Evolutionary conservation across 2,797 vertebrate species (phyloP).

Genomic region (Premnoplex brunnescens): DNA sequence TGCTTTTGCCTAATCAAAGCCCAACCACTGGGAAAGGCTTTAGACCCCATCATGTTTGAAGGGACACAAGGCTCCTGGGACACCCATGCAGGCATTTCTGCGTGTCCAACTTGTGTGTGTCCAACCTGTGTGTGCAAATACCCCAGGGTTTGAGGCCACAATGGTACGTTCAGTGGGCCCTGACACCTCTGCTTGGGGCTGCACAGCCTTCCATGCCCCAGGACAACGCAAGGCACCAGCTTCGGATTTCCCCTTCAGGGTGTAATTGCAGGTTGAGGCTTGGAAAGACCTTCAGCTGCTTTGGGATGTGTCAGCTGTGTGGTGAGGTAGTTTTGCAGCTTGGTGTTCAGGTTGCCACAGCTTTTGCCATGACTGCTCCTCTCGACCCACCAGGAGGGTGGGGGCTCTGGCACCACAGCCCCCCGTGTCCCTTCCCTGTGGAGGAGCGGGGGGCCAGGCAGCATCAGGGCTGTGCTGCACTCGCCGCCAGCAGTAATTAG

Average conservation of each 20-base stretch:
- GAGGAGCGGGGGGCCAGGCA: neutral
- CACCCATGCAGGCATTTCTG: accelerated
- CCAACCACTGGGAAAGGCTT: neutral
- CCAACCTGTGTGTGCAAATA: neutral
- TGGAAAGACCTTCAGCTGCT: neutral
- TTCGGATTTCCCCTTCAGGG: neutral
- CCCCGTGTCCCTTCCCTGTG: neutral
- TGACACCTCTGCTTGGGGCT: neutral
- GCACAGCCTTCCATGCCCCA: neutral
- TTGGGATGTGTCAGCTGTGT: neutral
- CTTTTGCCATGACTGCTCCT: neutral
- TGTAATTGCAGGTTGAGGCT: neutral
- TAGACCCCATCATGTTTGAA: neutral
- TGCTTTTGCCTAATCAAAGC: neutral
- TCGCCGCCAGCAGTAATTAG: neutral
- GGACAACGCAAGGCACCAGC: neutral
- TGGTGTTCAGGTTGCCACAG: neutral
- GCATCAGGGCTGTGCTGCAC: neutral
- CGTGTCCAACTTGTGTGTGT: neutral
- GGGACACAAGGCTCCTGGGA: neutral
- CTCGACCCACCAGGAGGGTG: neutral
- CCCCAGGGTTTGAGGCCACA: neutral
- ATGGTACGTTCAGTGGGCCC: accelerated
- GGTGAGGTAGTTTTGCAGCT: neutral
- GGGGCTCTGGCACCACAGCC: neutral